Base-by-base conservation (phyloP, 1,140 invertebrate genomes). In the Camponotus pennsylvanicus region DNA sequence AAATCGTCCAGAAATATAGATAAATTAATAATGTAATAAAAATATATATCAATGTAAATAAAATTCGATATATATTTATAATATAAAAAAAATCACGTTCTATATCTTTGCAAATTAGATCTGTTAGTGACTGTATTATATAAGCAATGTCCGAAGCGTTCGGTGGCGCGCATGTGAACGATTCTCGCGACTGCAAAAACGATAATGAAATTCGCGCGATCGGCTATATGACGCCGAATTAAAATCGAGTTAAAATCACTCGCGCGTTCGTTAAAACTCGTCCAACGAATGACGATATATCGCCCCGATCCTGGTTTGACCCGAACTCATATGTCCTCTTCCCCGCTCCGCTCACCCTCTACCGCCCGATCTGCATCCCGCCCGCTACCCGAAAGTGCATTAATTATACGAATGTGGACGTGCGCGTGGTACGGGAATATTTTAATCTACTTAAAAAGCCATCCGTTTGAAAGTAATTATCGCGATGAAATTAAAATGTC, bases 361-460 rank as follows among this genome's bases (percentile, higher is more conserved):
- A 63, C 42, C 70, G n/a, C 27, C n/a, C 52, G 40, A 45, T 61
- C 52, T 67, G 55, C 40, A 13, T 40, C 80, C n/a, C 52, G 42
- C 32, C 42, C 49, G 64, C 71, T 42, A 52, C 42, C 87, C 90
- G 89, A 92, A 93, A 93, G 92, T 88, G 92, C 92, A 95, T 94
- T 94, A 95, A 95, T 95, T 95, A 95, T 94, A 92, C 89, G 91
- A 89, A 91, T 93, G 92, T 86, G 89, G 91, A 90, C 85, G 87
- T 90, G 87, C 84, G 78, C 89, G 90, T 87, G 89, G 87, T 86
- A 87, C 88, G 88, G 91, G 92, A 93, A 94, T 94, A 94, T 95
- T 95, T 95, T 94, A 95, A 95, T 95, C 94, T 92, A 94, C 93
- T 95, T 94, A 94, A 95, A 95, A 95, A 94, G 93, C 93, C 93